Evolutionary conservation across 2,888 invertebrate genomes (phyloP).

Genomic region (Cosmopolites sordidus): DNA sequence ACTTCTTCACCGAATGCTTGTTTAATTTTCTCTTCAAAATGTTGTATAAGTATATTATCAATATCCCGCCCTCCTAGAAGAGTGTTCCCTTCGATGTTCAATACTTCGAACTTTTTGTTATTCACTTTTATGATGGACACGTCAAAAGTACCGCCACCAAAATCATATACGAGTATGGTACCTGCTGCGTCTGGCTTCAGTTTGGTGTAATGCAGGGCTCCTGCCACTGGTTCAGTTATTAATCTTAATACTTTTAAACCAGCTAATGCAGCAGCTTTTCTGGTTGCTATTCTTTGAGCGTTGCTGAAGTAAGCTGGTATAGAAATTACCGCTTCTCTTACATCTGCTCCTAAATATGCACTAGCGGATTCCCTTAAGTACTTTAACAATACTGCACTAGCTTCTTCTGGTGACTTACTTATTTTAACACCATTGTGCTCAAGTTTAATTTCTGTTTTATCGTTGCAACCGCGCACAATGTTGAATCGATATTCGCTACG

Average conservation of each 20-base stretch:
- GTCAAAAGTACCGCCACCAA: slow-evolving; percentile 36
- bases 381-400: slow-evolving; percentile 27
- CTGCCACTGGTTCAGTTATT: slow-evolving; percentile 32
- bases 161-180: slow-evolving; percentile 29
- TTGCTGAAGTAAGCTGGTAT: slow-evolving; percentile 28
- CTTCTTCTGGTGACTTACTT: slow-evolving; percentile 23
- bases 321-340: slow-evolving; percentile 28
- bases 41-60: slow-evolving; percentile 23
- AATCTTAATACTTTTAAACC: slow-evolving; percentile 28
- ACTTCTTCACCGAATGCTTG: background rate
- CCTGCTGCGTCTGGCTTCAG: slow-evolving; percentile 16
- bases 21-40: slow-evolving; percentile 12
- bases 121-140: slow-evolving; percentile 30
- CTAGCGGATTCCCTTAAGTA: slow-evolving; percentile 20
- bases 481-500: slow-evolving; percentile 10
- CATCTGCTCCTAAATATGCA: slow-evolving; percentile 13
- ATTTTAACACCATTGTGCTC: slow-evolving; percentile 2
- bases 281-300: slow-evolving; percentile 28
- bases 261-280: slow-evolving; percentile 26
- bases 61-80: slow-evolving; percentile 26
- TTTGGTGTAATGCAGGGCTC: slow-evolving; percentile 29
- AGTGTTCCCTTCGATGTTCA: slow-evolving; percentile 26
- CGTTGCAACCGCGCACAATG: slow-evolving; percentile 11
- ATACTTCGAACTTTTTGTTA: slow-evolving; percentile 22
- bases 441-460: slow-evolving; percentile 11